Percentiles rank a stretch among this genome's conserved stretches.
phyloP scores from a whole-genome alignment of 2,113 vertebrate genomes.

The Neolamprologus devosi region DNA sequence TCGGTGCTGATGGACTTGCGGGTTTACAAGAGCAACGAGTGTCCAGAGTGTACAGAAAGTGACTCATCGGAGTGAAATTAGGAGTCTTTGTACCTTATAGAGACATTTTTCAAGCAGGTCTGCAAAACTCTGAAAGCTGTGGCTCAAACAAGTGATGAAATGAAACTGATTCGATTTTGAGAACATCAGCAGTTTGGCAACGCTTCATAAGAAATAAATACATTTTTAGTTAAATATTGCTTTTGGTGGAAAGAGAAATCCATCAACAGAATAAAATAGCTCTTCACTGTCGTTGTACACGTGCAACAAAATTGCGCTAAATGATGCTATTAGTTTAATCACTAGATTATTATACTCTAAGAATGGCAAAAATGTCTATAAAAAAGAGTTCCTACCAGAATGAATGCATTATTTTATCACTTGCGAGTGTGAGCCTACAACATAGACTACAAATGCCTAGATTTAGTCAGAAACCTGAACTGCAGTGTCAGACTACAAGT shows the following conservation, averaged over 20 bases:
- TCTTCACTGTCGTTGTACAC: not conserved
- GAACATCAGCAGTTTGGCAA: too few species aligned
- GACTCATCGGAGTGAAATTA: not conserved
- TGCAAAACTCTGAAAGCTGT: not conserved
- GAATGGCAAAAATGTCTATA: not conserved
- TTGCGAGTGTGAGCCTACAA: not conserved
- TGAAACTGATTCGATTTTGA: not conserved
- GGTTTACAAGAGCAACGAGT: not conserved
- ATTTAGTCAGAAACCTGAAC: not conserved
- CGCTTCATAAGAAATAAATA: not conserved
- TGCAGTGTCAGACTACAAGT: not conserved
- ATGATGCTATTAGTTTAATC: not conserved
- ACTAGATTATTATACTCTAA: not conserved
- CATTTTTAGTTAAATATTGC: not conserved
- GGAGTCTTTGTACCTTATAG: not conserved
- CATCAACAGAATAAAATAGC: not conserved
- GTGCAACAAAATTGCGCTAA: not conserved
- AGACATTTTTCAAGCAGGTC: not conserved
- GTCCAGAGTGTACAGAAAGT: not conserved
- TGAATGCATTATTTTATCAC: not conserved
- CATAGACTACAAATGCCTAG: not conserved
- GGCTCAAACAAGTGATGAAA: not conserved
- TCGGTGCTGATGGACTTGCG: not conserved
- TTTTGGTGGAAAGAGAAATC: not conserved
- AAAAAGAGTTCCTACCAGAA: accelerated